phyloP scores from a whole-genome alignment of 2,113 vertebrate genomes.

The Stigmatopora argus region DNA sequence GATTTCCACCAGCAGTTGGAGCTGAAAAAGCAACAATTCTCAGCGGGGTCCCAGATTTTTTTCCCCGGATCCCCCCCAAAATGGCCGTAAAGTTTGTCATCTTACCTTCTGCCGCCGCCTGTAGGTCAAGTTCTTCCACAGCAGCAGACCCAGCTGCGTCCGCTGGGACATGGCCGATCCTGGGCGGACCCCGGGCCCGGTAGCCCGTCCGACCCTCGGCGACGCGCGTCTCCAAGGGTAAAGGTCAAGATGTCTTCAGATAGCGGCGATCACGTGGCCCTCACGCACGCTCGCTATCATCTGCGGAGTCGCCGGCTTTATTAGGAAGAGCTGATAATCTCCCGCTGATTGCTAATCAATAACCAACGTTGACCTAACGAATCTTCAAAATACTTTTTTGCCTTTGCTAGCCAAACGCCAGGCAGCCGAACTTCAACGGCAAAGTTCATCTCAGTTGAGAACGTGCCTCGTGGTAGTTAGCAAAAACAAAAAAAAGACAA shows the following conservation, averaged over 20 bases:
- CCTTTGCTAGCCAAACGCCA: neutral
- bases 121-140: conserved; percentile 97
- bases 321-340: neutral
- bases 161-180: conserved; percentile 79
- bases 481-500: no score
- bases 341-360: conserved; percentile 6
- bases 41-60: no score
- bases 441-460: no score
- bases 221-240: conserved; percentile 51
- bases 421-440: no score
- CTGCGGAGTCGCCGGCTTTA: neutral
- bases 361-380: neutral
- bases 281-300: neutral
- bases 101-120: conserved; percentile 88
- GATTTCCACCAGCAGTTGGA: conserved; percentile 88
- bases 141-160: conserved; percentile 86
- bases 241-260: conserved; percentile 39
- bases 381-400: neutral
- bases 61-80: no score
- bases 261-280: conserved; percentile 21
- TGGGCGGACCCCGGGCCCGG: conserved; percentile 30
- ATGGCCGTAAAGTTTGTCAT: neutral
- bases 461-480: no score
- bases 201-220: neutral
- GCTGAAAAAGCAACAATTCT: conserved; percentile 58